Evolutionary conservation across 2,797 vertebrate species (phyloP), one percentile per base, ranked within the genome.

Genomic region (Tapera naevia): DNA sequence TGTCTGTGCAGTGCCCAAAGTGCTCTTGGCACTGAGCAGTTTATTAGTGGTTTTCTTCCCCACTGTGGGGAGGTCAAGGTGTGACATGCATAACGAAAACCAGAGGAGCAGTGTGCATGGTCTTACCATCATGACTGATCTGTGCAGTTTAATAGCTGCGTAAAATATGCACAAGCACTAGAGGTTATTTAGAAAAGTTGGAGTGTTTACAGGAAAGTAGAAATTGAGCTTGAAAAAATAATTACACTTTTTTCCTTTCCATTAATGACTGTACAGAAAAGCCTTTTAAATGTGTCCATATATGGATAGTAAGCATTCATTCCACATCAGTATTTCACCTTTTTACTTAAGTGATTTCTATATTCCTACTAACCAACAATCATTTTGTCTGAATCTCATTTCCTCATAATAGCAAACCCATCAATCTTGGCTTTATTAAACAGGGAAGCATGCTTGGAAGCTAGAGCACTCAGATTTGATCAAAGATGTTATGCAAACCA

Each of bases 401-500:
- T 95, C 82, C 89, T 64, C 33, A 39, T 78, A 92, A 93, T 66
- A 94, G 87, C 87, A 94, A 95, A 70, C 35, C 92, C 85, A 89
- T 96, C 95, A 93, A 84, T 95, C 86, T 95, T 64, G 56, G 74
- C 85, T 94, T 72, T 78, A 80, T 88, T 93, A 87, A 95, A 72
- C 60, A 87, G 95, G 79, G 83, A 66, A 91, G 70, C 46, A 50
- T 66, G 53, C 87, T 94, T 28, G 50, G 88, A 30, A 96, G 85
- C 60, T 85, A 46, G 79, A 95, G 86, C 66, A 13, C 78, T 82
- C 57, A 13, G 50, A 54, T 86, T 91, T 94, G 93, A 95, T 95
- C 82, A 96, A 94, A 94, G 91, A 66, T 92, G 93, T 91, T 85
- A 89, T 73, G 75, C 89, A 94, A 95, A 96, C 94, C 93, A 92